Evolutionary conservation across 35 echinoderm and acorn worm genomes (phyloP).

Genomic region (Stichopus chloronotus): DNA sequence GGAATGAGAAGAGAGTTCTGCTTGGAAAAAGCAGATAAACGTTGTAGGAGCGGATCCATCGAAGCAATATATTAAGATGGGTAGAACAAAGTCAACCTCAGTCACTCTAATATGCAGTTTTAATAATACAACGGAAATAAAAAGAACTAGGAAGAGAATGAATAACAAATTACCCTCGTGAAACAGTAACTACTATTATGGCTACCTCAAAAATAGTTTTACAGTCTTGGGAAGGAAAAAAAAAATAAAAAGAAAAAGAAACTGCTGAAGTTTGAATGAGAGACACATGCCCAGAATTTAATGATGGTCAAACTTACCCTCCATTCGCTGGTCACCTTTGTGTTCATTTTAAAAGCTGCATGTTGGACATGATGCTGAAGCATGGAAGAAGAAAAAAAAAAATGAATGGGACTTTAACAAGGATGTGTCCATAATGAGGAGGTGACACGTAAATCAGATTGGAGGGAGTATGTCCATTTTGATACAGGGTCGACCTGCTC

Average conservation of each 20-base stretch:
- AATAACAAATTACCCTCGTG: not conserved
- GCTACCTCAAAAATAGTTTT: slow-evolving; percentile 8
- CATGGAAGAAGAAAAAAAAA: not conserved
- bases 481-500: no score
- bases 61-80: no score
- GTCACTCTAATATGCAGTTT: no score
- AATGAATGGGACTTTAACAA: not conserved
- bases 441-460: not conserved
- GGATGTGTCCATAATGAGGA: no score
- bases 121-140: no score
- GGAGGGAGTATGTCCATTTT: not conserved
- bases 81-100: no score
- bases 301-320: not conserved
- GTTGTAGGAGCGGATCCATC: no score
- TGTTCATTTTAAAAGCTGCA: not conserved
- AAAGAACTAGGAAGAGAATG: not conserved
- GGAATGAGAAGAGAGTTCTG: no score
- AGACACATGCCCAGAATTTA: not conserved
- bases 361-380: not conserved
- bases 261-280: not conserved
- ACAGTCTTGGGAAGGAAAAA: not conserved
- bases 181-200: slow-evolving; percentile 34
- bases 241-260: not conserved
- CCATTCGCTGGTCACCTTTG: not conserved
- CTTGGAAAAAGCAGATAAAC: no score